phyloP scores from a whole-genome alignment of 2,888 invertebrate species.

The Physocephala rufipes region DNA sequence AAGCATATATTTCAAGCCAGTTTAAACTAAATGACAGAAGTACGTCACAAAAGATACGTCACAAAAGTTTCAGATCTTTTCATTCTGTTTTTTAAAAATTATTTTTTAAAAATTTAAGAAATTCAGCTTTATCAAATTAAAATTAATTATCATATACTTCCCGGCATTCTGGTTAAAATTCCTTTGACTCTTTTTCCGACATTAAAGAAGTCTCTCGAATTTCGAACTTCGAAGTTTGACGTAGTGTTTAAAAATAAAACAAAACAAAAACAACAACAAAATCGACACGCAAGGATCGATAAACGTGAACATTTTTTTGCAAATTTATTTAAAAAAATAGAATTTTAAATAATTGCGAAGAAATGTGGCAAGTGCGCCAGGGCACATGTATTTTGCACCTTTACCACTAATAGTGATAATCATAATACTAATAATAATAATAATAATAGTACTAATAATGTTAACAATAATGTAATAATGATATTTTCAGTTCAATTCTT shows the following conservation, averaged over 20 bases:
- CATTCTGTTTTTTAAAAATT: too few relatives aligned
- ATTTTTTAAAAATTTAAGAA: neutral
- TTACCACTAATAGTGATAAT: slow-evolving; percentile 54
- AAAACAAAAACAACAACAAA: slow-evolving; percentile 47
- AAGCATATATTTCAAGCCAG: too few relatives aligned
- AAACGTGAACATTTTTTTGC: slow-evolving; percentile 62
- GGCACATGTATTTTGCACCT: slow-evolving; percentile 62
- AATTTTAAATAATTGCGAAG: slow-evolving; percentile 49
- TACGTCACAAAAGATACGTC: too few relatives aligned
- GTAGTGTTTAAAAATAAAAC: neutral
- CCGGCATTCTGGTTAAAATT: neutral
- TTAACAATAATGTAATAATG: too few relatives aligned
- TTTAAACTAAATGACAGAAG: too few relatives aligned
- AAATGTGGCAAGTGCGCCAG: slow-evolving; percentile 62
- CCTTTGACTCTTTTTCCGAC: too few relatives aligned
- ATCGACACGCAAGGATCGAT: slow-evolving; percentile 64
- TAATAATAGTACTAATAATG: too few relatives aligned
- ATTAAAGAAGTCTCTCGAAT: neutral
- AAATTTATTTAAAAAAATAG: slow-evolving; percentile 8
- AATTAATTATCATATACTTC: neutral
- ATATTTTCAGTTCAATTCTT: slow-evolving; percentile 29
- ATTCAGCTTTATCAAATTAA: neutral
- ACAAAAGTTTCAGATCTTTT: too few relatives aligned
- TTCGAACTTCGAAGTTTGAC: neutral
- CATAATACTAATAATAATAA: too few relatives aligned